Percentiles rank a stretch among this genome's conserved stretches.
phyloP scores from a whole-genome alignment of 2,797 vertebrate species.

The Galaxias olidus region DNA sequence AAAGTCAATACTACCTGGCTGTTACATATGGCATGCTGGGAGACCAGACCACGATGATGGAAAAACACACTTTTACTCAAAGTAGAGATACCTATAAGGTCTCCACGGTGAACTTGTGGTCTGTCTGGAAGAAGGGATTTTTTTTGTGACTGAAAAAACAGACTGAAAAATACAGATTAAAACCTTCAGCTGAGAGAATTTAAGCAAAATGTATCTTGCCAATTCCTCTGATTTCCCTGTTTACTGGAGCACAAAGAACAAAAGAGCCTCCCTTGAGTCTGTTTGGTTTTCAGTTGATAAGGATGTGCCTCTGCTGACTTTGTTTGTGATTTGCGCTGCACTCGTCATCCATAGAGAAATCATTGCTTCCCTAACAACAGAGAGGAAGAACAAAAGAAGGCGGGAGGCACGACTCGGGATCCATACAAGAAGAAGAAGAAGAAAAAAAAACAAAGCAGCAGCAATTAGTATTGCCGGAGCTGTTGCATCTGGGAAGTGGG shows the following conservation, averaged over 20 bases:
- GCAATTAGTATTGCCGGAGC: slow-evolving; percentile 31
- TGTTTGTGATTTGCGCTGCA: slow-evolving; percentile 52
- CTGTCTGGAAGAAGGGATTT: too few species aligned
- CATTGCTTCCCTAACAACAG: slow-evolving; percentile 7
- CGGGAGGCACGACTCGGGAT: slow-evolving; percentile 22
- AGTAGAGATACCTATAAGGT: too few species aligned
- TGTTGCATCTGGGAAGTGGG: slow-evolving; percentile 34
- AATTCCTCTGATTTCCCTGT: slow-evolving; percentile 37
- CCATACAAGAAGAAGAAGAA: slow-evolving; percentile 8
- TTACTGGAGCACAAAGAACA: slow-evolving; percentile 38
- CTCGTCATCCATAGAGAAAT: slow-evolving; percentile 41
- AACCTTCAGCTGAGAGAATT: too few species aligned
- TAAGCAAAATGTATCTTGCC: too few species aligned
- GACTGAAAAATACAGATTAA: too few species aligned
- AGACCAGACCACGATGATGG: too few species aligned
- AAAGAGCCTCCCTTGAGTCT: slow-evolving; percentile 44
- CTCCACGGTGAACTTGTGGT: too few species aligned
- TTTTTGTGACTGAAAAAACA: too few species aligned
- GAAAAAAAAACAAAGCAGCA: too few species aligned
- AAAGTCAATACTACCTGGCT: background rate
- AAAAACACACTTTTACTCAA: too few species aligned
- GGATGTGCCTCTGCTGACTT: slow-evolving; percentile 29
- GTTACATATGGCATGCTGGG: slow-evolving; percentile 10
- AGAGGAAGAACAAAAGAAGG: slow-evolving; percentile 34
- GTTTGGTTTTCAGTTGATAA: slow-evolving; percentile 41